Base-by-base conservation (phyloP, 1,140 invertebrate genomes). In the Drosophila sp. region DNA sequence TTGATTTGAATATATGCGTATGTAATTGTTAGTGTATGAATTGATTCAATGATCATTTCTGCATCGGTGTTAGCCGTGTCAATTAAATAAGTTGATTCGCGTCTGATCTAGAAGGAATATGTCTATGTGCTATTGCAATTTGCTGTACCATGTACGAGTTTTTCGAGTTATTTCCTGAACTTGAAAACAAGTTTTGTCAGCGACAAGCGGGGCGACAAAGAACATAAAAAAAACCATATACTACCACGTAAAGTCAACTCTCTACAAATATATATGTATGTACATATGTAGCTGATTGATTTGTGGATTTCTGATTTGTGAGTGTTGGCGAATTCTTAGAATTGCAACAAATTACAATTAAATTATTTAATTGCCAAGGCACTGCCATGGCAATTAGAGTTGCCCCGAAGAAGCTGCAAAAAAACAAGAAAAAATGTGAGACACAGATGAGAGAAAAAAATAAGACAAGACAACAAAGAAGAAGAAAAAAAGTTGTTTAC, bases 151-250 rank as follows among this genome's bases (percentile, higher is more conserved):
- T 79, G 70, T 66, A 77, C 77, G 64, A 80, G 66, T 80, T 68
- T 65, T 68, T 57, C 30, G n/a, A 89, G 80, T 44, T 80, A 89
- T 89, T 87, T 87, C 84, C 84, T 87, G 84, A 87, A 87, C 84
- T 87, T 87, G 84, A 89, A 74, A 87, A 87, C 84, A 60, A 67
- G 84, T 89, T 87, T 70, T 38, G 56, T 6, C 27, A 30, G 41
- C 27, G 30, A 17, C 56, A 44, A 35, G 33, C 35, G 10, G 11
- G 17, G 58, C 56, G 72, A 44, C 7, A 35, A 60, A 33, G 66
- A 67, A 47, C 60, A 72, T 58, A 71, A 60, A 65, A 23, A 66
- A 25, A 54, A 66, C 56, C 3, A 67, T 61, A 68, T 58, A 56
- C 56, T 63, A 58, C 10, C 3, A 35, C 33, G 1, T 35, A 38